phyloP scores from a whole-genome alignment of 2,113 vertebrate genomes.

The Corythoichthys intestinalis region DNA sequence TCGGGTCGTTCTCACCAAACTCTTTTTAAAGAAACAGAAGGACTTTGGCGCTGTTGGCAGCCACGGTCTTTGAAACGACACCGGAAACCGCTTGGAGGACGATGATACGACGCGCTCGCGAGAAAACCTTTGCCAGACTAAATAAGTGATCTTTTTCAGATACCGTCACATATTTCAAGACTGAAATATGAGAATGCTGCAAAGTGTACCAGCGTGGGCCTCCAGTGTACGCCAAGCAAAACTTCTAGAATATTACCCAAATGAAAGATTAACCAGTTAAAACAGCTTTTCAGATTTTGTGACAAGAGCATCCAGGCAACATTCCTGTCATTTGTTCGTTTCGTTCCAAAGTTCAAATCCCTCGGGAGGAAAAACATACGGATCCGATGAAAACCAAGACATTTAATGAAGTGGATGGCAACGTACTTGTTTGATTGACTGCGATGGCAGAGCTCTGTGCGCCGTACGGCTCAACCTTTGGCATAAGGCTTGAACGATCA shows the following conservation, averaged over 20 bases:
- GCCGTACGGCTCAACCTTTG: not conserved
- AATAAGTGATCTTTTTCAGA: constrained; percentile 34
- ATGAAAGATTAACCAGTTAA: constrained; percentile 24
- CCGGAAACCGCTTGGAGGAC: constrained; percentile 39
- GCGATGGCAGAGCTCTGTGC: not conserved
- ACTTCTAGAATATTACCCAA: constrained; percentile 24
- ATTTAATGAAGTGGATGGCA: not conserved
- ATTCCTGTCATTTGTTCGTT: not conserved
- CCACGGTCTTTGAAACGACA: constrained; percentile 46
- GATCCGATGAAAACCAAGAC: not conserved
- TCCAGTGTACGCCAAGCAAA: constrained; percentile 26
- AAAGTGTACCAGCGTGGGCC: constrained; percentile 4
- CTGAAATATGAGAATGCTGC: constrained; percentile 26
- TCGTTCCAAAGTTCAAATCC: not conserved
- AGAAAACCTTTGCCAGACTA: constrained; percentile 45
- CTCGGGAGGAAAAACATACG: not conserved
- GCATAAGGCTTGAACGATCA: not conserved
- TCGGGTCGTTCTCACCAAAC: constrained; percentile 47
- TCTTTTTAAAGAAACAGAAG: constrained; percentile 43
- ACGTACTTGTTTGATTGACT: not conserved
- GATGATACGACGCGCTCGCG: constrained; percentile 20
- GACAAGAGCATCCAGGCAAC: constrained; percentile 13
- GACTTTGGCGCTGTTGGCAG: constrained; percentile 45
- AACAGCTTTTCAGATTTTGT: constrained; percentile 13
- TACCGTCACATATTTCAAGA: constrained; percentile 37